phyloP scores from a whole-genome alignment of 2,113 vertebrate genomes.

The Ammodramus savannarum region DNA sequence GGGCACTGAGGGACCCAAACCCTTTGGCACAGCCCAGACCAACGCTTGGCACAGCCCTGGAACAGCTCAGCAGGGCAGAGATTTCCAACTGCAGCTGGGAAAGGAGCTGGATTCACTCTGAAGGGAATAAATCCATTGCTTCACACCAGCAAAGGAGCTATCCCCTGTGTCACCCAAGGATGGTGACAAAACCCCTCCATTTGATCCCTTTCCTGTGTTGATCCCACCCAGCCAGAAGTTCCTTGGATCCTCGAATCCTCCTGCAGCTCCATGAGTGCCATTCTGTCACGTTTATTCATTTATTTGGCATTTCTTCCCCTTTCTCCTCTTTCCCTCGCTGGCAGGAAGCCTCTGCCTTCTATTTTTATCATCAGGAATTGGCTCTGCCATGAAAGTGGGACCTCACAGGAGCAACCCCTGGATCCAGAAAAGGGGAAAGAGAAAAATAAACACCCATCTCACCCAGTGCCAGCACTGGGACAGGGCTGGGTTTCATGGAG shows the following conservation, averaged over 20 bases:
- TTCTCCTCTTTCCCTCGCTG: background rate
- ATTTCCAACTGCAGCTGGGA: background rate
- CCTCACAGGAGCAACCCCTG: background rate
- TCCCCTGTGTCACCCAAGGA: accelerated
- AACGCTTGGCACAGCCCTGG: background rate
- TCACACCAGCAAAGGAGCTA: background rate
- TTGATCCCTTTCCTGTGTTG: background rate
- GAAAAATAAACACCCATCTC: background rate
- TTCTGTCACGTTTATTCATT: background rate
- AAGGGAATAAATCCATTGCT: background rate
- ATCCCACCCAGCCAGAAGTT: background rate
- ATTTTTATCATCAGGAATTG: background rate
- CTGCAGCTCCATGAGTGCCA: background rate
- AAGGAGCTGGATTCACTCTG: accelerated
- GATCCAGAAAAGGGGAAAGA: background rate
- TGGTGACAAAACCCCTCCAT: background rate
- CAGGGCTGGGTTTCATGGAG: constrained; percentile 20
- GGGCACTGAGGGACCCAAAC: background rate
- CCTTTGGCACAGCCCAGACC: background rate
- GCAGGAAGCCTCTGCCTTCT: background rate
- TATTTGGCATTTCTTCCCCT: background rate
- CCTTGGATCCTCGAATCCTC: background rate
- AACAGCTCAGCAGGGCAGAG: background rate
- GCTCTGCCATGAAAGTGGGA: background rate
- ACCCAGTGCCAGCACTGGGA: background rate